These are phyloP conservation scores for Camelus bactrianus DNA, from an alignment of 2,113 vertebrate genomes.

Conservation along the genomic window DNA sequence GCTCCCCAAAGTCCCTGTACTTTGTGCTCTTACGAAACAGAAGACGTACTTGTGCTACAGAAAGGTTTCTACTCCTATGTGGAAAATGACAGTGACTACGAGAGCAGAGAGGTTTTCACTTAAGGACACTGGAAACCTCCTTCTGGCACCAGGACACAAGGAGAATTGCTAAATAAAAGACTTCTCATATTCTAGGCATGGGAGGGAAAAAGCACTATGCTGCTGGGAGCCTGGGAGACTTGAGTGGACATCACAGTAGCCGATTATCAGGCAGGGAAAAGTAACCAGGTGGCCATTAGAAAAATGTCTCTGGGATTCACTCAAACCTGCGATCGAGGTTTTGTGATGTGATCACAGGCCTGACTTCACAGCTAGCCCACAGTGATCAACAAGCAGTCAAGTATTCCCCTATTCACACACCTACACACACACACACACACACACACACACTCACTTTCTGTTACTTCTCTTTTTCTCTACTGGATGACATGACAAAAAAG, in stretches of 20 bases:
- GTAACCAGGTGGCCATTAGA: not conserved
- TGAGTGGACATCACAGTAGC: not conserved
- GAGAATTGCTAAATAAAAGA: not conserved
- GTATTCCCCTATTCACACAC: not conserved
- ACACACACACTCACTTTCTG: not conserved
- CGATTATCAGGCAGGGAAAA: not conserved
- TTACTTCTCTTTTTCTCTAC: not conserved
- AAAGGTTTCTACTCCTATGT: not conserved
- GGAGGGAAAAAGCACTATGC: not conserved
- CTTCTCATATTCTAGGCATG: not conserved
- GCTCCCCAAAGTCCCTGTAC: not conserved
- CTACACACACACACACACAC: too few relatives aligned
- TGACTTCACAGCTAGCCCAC: not conserved
- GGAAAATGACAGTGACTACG: not conserved
- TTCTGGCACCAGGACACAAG: slow-evolving; percentile 6
- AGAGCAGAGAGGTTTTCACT: not conserved
- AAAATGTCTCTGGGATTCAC: not conserved
- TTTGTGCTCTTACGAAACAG: slow-evolving; percentile 62
- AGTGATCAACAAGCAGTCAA: not conserved
- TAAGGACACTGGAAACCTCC: not conserved
- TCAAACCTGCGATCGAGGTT: not conserved
- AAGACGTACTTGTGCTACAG: slow-evolving; percentile 35
- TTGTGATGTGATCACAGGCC: not conserved
- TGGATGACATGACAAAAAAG: not conserved
- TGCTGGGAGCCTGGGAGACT: not conserved